A percentile compares a stretch with the other conserved stretches of the same genome.
phyloP scores from a whole-genome alignment of 2,797 vertebrate species.

The Gymnothorax reevesii region DNA sequence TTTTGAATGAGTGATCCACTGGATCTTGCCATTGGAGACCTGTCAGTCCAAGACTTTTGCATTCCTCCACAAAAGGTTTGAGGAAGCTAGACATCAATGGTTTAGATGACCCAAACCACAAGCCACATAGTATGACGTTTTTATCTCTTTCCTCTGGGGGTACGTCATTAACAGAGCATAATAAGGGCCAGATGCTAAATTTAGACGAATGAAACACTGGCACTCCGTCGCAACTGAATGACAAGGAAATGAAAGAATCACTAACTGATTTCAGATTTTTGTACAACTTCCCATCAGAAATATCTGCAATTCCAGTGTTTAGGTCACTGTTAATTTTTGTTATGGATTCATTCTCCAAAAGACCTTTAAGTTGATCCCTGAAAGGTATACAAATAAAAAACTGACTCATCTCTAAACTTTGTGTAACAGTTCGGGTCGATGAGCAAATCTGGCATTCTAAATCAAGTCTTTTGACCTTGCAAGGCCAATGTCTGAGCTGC shows the following conservation, averaged over 20 bases:
- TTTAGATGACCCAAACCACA: conserved; percentile 38
- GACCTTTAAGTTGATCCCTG: conserved; percentile 30
- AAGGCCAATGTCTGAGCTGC: conserved; percentile 24
- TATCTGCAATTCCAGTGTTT: neutral
- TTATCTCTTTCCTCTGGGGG: conserved; percentile 32
- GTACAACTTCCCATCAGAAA: conserved; percentile 21
- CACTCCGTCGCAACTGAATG: conserved; percentile 29
- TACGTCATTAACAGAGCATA: conserved; percentile 18
- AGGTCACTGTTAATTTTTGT: neutral
- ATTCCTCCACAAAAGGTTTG: conserved; percentile 37
- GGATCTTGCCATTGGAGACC: conserved; percentile 26
- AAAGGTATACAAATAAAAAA: conserved; percentile 31
- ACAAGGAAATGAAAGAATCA: conserved; percentile 10
- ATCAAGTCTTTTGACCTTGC: conserved; percentile 19
- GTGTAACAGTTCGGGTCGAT: neutral
- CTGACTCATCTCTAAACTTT: conserved; percentile 7
- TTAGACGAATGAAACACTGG: conserved; percentile 36
- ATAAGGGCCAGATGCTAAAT: conserved; percentile 37
- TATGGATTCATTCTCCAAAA: neutral
- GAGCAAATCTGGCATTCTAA: conserved; percentile 34
- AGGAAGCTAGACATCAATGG: conserved; percentile 28
- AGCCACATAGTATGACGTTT: conserved; percentile 31
- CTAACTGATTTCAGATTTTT: conserved; percentile 10
- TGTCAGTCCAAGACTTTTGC: conserved; percentile 28
- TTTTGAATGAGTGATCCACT: conserved; percentile 23